Conservation (phyloP, 2,888 invertebrate species). For the Eurois occulta region DNA sequence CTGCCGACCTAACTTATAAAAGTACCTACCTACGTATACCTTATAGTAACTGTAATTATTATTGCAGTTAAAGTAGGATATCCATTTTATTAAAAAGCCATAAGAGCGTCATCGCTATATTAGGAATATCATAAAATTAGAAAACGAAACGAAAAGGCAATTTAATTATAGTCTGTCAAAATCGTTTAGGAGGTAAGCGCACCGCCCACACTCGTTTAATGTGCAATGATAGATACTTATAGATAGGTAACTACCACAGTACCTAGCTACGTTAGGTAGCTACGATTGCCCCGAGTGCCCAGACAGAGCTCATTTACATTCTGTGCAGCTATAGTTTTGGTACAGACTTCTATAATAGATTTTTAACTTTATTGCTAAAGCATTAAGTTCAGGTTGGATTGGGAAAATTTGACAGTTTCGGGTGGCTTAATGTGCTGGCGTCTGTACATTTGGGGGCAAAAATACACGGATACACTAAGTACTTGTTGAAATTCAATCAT, state of each 20-base stretch:
- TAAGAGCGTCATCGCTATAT: neutral
- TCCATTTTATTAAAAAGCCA: neutral
- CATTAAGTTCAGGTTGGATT: too few relatives aligned
- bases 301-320: neutral
- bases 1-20: neutral
- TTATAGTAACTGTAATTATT: too few relatives aligned
- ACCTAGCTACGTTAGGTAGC: neutral
- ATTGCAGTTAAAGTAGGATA: too few relatives aligned
- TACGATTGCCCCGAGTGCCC: neutral
- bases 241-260: neutral
- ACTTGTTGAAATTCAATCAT: neutral
- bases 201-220: neutral
- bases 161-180: neutral
- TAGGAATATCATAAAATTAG: too few relatives aligned
- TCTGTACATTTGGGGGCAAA: neutral
- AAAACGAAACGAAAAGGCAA: neutral
- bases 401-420: too few relatives aligned
- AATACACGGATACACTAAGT: neutral
- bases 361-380: too few relatives aligned
- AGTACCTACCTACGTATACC: too few relatives aligned
- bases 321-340: neutral
- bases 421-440: too few relatives aligned
- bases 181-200: too few relatives aligned
- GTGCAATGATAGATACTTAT: neutral
- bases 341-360: too few relatives aligned